phyloP scores from a whole-genome alignment of 2,113 vertebrate species.

The Talpa occidentalis region DNA sequence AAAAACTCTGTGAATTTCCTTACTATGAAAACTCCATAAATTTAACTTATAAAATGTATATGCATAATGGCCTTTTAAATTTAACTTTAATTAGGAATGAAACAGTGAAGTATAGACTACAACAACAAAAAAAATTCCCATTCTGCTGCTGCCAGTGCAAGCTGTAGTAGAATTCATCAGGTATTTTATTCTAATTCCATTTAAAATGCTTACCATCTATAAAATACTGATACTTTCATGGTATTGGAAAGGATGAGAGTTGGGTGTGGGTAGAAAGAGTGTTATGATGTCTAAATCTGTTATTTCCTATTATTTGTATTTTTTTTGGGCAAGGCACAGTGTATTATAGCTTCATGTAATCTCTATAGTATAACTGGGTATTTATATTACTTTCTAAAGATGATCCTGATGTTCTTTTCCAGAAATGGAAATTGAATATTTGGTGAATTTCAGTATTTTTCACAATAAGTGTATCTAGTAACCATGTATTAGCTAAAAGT shows the following conservation, averaged over 20 bases:
- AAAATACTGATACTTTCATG: not conserved
- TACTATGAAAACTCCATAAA: not conserved
- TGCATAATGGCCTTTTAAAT: not conserved
- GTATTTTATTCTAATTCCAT: not conserved
- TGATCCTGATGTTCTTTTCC: not conserved
- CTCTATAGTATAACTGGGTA: not conserved
- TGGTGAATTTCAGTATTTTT: constrained; percentile 42
- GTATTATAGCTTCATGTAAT: not conserved
- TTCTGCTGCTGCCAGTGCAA: constrained; percentile 41
- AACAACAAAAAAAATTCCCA: not conserved
- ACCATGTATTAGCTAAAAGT: not conserved
- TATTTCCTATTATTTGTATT: not conserved
- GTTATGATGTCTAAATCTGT: not conserved
- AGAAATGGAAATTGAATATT: not conserved
- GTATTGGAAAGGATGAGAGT: not conserved
- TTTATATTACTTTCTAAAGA: not conserved
- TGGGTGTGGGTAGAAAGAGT: not conserved
- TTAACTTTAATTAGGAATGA: not conserved
- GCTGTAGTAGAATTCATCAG: not conserved
- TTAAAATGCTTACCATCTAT: not conserved
- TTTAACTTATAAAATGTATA: not conserved
- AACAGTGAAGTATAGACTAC: not conserved
- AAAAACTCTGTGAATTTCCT: too few species aligned
- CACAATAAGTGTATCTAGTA: not conserved
- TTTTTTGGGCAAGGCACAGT: not conserved